Conservation (phyloP, 2,113 vertebrate genomes). For the Lutjanus erythropterus region DNA sequence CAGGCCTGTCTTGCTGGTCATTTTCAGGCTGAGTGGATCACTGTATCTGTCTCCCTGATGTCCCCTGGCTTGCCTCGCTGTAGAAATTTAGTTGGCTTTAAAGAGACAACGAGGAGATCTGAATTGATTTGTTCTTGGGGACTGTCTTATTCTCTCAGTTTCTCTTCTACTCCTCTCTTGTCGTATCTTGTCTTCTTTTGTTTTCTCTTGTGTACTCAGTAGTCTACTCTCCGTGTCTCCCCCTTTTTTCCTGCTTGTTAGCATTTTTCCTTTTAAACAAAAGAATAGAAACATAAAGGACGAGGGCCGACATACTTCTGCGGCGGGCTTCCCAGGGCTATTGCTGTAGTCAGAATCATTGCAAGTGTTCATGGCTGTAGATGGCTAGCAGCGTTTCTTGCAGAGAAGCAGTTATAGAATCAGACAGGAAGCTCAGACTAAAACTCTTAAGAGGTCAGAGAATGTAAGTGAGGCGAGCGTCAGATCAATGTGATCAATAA, state of each 20-base stretch:
- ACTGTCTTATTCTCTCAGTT: slow-evolving; percentile 47
- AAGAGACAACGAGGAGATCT: slow-evolving; percentile 36
- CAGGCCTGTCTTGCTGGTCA: slow-evolving; percentile 51
- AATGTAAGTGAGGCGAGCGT: slow-evolving; percentile 49
- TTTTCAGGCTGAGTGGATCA: slow-evolving; percentile 57
- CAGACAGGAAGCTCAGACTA: slow-evolving; percentile 36
- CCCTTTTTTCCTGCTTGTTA: slow-evolving; percentile 15
- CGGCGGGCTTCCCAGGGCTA: not conserved
- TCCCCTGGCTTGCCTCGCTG: slow-evolving; percentile 34
- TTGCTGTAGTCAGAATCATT: not conserved
- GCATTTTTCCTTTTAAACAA: slow-evolving; percentile 29
- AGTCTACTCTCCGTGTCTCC: not conserved
- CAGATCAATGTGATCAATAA: slow-evolving; percentile 64
- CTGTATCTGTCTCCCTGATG: slow-evolving; percentile 51
- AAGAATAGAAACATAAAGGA: slow-evolving; percentile 25
- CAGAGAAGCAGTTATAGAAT: slow-evolving; percentile 19
- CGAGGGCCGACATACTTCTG: not conserved
- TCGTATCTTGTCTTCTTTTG: slow-evolving; percentile 32
- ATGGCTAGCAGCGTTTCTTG: not conserved
- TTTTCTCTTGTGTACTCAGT: slow-evolving; percentile 23
- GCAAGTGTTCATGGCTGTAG: not conserved
- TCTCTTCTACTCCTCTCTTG: slow-evolving; percentile 26
- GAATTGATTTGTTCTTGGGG: slow-evolving; percentile 52
- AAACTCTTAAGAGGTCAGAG: slow-evolving; percentile 59
- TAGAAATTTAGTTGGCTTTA: slow-evolving; percentile 44